Base-by-base conservation (phyloP, 30 jellyfish, hydroid and myxozoan species). In the Turritopsis dohrnii region DNA sequence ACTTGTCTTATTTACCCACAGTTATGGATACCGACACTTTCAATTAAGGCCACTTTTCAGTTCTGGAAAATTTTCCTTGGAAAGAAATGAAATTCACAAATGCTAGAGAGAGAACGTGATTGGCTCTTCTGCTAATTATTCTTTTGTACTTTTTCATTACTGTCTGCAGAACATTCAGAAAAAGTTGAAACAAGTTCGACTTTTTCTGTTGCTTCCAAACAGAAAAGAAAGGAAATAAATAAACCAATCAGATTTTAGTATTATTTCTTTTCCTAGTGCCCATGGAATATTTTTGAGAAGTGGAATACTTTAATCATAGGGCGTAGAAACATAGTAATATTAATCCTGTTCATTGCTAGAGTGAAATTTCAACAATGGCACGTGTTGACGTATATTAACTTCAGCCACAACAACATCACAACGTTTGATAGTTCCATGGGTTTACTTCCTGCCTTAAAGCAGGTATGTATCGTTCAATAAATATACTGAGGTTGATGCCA, bases 401-500 rank as follows among this genome's bases (percentile, higher is more conserved):
- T 92, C 95, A 92, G 96, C 27, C 97, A 92, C 88, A 92, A 92
- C 54, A 80, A 84, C 66, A 92, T 92, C 66, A 88, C 88, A 81
- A 85, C 96, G 22, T 85, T 92, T 79, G 97, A 92, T 72, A 84
- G 82, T 76, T 86, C 96, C 69, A 80, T 92, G 80, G 53, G 84
- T 27, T 89, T 87, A 22, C 65, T 92, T 71, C 96, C 97, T 30
- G 89, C 96, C 4, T 53, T 92, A 7, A 72, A 89, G 53, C 89
- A 90, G 90, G 97, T 90, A 30, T 16, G 53, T 41, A 41, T 41
- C 13, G 5, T 41, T 41, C 60, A 3, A 13, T 41, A 41, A 3
- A 41, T 41, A 5, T 13, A 41, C 60, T 41, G 60, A 41, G 5
- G 13, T 41, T 13, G 13, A 41, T 41, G 60, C 60, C 60, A 41